A percentile compares a stretch with the other conserved stretches of the same genome.
These are phyloP conservation scores for Hemibagrus guttatus DNA, from an alignment of 2,797 vertebrate genomes.

Conservation along the genomic window DNA sequence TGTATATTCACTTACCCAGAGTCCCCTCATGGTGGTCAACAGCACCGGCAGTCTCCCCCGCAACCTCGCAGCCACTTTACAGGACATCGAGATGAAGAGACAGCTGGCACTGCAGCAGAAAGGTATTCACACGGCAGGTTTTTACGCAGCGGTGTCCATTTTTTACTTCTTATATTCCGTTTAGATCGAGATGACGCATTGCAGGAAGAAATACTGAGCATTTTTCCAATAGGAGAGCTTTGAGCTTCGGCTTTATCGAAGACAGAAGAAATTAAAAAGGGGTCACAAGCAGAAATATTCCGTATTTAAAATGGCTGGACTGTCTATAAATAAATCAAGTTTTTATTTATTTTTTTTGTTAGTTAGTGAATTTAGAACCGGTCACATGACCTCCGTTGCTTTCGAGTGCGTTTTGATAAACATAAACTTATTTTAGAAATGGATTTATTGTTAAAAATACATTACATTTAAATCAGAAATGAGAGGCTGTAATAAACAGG, in stretches of 20 bases:
- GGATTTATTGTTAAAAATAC: no score
- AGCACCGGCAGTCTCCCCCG: conserved; percentile 86
- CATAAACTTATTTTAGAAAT: no score
- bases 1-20: conserved; percentile 66
- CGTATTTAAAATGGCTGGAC: not conserved
- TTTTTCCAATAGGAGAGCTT: not conserved
- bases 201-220: not conserved
- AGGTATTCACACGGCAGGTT: conserved; percentile 69
- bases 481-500: not conserved
- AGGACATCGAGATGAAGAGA: conserved; percentile 93
- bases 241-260: no score
- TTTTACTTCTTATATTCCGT: not conserved
- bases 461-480: not conserved
- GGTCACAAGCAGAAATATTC: not conserved
- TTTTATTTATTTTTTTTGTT: no score
- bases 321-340: not conserved
- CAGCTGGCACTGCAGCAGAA: conserved; percentile 94
- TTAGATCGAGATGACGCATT: not conserved
- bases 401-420: not conserved
- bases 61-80: conserved; percentile 87
- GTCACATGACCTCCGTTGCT: not conserved
- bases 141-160: not conserved
- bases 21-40: conserved; percentile 72
- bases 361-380: no score
- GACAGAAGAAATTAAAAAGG: not conserved